These are phyloP conservation scores for Anguilla anguilla DNA, from an alignment of 2,797 vertebrate species.

Conservation along the genomic window DNA sequence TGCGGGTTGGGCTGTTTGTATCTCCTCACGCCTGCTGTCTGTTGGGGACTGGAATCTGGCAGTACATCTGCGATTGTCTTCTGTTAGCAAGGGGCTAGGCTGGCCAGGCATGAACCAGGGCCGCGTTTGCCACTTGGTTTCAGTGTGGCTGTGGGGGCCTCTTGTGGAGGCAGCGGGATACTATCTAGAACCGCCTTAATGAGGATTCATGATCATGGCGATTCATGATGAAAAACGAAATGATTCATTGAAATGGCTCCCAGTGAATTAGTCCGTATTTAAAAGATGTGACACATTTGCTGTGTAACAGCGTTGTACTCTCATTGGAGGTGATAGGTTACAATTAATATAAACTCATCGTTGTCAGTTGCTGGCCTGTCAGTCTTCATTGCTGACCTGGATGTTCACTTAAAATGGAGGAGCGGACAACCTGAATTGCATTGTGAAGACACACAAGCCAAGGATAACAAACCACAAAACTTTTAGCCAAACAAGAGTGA, in stretches of 20 bases:
- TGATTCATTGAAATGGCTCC: background rate
- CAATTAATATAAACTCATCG: background rate
- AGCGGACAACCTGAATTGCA: background rate
- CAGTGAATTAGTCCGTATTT: background rate
- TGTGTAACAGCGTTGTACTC: too few species aligned
- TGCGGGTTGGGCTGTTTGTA: background rate
- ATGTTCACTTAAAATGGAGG: background rate
- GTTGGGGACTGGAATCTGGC: background rate
- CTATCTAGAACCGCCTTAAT: background rate
- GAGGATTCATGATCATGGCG: background rate
- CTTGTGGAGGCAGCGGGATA: slow-evolving; percentile 21
- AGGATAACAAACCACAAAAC: background rate
- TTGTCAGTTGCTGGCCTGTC: background rate
- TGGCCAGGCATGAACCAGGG: background rate
- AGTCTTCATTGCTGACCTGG: background rate
- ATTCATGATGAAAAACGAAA: background rate
- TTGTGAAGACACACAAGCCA: background rate
- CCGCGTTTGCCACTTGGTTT: background rate
- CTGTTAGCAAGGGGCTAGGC: background rate
- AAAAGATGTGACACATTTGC: background rate
- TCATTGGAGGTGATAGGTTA: background rate
- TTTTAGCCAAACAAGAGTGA: background rate
- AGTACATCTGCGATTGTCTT: background rate
- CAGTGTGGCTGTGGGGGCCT: slow-evolving; percentile 18
- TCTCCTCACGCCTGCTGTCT: background rate